Evolutionary conservation across 2,888 invertebrate genomes (phyloP).

Genomic region (Dryobota labecula): DNA sequence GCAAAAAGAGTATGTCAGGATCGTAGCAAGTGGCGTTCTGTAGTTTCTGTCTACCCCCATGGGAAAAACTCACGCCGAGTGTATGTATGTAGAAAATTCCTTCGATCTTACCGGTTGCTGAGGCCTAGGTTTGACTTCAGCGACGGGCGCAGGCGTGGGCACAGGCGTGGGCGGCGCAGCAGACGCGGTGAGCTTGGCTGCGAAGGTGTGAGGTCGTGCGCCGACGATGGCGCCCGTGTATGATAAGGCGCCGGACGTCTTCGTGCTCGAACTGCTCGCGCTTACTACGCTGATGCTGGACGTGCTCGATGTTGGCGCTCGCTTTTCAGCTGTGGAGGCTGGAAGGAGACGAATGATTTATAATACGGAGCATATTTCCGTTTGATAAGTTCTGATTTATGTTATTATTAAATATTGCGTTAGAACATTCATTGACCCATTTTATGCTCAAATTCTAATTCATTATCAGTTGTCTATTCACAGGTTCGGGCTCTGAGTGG

Average conservation of each 20-base stretch:
- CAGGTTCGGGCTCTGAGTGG: neutral
- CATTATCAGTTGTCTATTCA: neutral
- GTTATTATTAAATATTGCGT: neutral
- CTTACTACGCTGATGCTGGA: conserved; percentile 28
- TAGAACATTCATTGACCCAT: neutral
- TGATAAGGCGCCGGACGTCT: conserved; percentile 82
- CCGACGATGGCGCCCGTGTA: conserved; percentile 89
- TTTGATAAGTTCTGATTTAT: neutral
- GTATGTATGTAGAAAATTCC: too few species aligned
- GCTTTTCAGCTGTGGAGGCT: conserved; percentile 82
- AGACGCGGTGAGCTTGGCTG: conserved; percentile 92
- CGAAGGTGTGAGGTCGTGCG: conserved; percentile 93
- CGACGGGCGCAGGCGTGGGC: conserved; percentile 71
- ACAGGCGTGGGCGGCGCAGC: conserved; percentile 64
- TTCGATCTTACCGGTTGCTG: conserved; percentile 59
- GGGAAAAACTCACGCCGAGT: too few species aligned
- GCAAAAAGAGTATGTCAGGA: too few species aligned
- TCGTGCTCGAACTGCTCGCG: conserved; percentile 70
- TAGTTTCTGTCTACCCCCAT: too few species aligned
- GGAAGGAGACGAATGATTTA: neutral
- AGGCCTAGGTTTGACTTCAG: conserved; percentile 50
- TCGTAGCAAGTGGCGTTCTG: too few species aligned
- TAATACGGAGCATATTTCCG: neutral
- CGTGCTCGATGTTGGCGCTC: conserved; percentile 68
- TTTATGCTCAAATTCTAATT: neutral